These are phyloP conservation scores for Ditula angustiorana DNA, from an alignment of 2,888 invertebrate species.

Conservation along the genomic window DNA sequence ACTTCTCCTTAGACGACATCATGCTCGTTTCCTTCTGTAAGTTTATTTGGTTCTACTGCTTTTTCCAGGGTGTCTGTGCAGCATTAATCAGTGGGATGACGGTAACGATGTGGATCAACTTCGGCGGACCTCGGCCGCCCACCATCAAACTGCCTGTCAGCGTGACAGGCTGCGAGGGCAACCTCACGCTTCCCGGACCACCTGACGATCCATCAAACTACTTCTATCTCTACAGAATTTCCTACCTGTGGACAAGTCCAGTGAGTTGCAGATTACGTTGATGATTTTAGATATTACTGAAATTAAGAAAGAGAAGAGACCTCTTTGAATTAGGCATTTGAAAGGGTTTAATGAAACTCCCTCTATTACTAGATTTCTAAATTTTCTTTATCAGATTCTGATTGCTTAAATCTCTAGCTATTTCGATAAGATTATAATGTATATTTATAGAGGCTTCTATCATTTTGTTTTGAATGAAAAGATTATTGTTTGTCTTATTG, in stretches of 20 bases:
- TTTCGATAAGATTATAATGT: not conserved
- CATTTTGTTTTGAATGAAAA: no score
- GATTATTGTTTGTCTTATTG: no score
- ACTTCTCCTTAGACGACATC: no score
- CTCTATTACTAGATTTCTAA: no score
- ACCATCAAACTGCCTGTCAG: conserved; percentile 84
- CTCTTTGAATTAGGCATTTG: no score
- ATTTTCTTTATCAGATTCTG: no score
- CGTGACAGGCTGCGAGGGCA: conserved; percentile 83
- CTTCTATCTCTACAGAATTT: conserved; percentile 89
- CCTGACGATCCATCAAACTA: conserved; percentile 63
- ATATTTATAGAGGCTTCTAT: not conserved
- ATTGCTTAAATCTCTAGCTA: no score
- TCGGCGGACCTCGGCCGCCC: conserved; percentile 91
- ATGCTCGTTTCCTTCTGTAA: no score
- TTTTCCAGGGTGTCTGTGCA: conserved; percentile 87
- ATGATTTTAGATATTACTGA: no score
- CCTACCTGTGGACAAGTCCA: conserved; percentile 90
- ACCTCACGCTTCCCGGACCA: conserved; percentile 54
- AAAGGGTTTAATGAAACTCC: no score
- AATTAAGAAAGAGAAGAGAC: no score
- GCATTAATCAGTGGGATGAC: conserved; percentile 88
- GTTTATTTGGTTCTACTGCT: not conserved
- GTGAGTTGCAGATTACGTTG: conserved; percentile 54
- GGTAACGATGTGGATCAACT: conserved; percentile 93